These are phyloP conservation scores for Lasioglossum albipes DNA, from an alignment of 1,140 invertebrate species.

Conservation along the genomic window DNA sequence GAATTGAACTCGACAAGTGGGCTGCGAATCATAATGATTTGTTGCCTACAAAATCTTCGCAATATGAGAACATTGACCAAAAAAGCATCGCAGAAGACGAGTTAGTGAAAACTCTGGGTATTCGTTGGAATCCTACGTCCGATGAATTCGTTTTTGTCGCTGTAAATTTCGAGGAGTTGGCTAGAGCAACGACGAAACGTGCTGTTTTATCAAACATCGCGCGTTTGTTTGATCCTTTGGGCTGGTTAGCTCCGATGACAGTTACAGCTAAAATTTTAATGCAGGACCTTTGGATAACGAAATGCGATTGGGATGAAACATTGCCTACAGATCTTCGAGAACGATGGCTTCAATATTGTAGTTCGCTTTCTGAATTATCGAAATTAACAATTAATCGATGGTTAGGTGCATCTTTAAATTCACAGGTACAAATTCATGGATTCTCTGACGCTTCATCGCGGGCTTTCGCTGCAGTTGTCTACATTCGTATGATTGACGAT, in stretches of 20 bases:
- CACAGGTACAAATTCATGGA: conserved; percentile 50
- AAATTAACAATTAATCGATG: conserved; percentile 15
- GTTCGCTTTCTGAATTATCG: background rate
- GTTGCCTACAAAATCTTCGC: background rate
- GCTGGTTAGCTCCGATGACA: background rate
- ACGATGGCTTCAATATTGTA: background rate
- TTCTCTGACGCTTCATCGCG: conserved; percentile 59
- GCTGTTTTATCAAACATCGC: background rate
- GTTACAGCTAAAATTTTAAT: background rate
- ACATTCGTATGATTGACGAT: conserved; percentile 12
- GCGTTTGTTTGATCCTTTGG: background rate
- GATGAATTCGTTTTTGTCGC: background rate
- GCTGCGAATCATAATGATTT: background rate
- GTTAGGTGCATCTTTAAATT: background rate
- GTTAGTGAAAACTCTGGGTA: background rate
- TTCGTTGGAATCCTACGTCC: background rate
- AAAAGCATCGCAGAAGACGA: background rate
- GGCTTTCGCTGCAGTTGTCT: conserved; percentile 53
- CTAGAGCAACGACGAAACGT: background rate
- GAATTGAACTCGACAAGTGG: conserved; percentile 1
- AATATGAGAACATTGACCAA: background rate
- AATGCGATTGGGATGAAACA: background rate
- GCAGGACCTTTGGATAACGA: background rate
- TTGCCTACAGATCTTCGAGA: background rate
- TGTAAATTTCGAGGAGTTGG: background rate